These are phyloP conservation scores for Polietes domitor DNA, from an alignment of 2,888 invertebrate genomes.

Conservation along the genomic window DNA sequence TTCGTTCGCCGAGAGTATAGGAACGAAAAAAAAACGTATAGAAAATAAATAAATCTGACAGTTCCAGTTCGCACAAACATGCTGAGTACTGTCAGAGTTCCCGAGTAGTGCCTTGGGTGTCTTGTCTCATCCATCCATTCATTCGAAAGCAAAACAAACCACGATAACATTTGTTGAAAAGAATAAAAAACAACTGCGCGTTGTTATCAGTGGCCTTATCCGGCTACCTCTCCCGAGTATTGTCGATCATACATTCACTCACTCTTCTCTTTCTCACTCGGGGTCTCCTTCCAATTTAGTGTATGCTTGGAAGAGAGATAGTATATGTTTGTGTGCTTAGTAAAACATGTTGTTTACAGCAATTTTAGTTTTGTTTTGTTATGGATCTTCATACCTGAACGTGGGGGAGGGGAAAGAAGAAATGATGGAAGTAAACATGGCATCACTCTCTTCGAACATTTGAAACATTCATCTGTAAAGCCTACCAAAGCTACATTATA, in stretches of 20 bases:
- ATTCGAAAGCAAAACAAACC: conserved; percentile 21
- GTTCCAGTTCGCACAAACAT: conserved; percentile 35
- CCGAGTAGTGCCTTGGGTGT: background rate
- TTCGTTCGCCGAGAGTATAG: conserved; percentile 16
- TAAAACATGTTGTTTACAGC: conserved; percentile 3
- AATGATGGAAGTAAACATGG: too few relatives aligned
- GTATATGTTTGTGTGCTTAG: background rate
- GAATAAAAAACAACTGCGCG: conserved; percentile 8
- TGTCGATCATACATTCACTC: background rate
- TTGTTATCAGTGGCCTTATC: conserved; percentile 11
- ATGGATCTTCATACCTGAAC: too few relatives aligned
- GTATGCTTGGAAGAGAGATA: conserved; percentile 13
- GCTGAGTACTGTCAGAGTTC: conserved; percentile 33
- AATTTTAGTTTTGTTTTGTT: conserved; percentile 4
- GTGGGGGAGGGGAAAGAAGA: too few relatives aligned
- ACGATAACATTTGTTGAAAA: background rate
- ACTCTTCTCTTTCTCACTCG: conserved; percentile 5
- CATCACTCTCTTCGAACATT: too few relatives aligned
- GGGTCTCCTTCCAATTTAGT: conserved; percentile 17
- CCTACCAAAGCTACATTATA: too few relatives aligned
- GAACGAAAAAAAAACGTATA: conserved; percentile 27
- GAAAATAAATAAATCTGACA: conserved; percentile 41
- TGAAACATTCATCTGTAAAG: too few relatives aligned
- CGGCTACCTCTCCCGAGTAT: background rate
- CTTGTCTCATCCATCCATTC: conserved; percentile 17